These are phyloP conservation scores for Eubasilissa regina DNA, from an alignment of 1,140 invertebrate genomes.

Conservation along the genomic window DNA sequence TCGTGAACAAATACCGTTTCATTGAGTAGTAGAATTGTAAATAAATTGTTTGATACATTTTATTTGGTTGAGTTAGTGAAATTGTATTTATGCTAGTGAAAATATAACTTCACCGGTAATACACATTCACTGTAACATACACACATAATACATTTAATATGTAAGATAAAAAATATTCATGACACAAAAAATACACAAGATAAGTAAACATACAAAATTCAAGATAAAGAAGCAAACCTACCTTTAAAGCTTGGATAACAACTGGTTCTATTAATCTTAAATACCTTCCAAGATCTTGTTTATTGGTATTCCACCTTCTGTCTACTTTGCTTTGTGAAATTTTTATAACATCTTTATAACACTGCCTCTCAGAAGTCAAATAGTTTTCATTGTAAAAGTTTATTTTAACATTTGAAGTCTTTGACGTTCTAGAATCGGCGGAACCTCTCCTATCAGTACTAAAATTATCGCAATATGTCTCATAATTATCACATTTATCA, in stretches of 20 bases:
- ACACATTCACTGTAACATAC: too few relatives aligned
- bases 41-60: too few relatives aligned
- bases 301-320: slow-evolving; percentile 73
- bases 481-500: slow-evolving; percentile 23
- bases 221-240: too few relatives aligned
- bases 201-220: too few relatives aligned
- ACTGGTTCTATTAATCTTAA: slow-evolving; percentile 92
- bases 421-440: slow-evolving; percentile 5
- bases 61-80: too few relatives aligned
- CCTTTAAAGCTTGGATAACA: slow-evolving; percentile 88
- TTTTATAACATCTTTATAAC: slow-evolving; percentile 67
- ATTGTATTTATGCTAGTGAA: too few relatives aligned
- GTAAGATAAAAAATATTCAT: too few relatives aligned
- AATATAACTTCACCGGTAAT: too few relatives aligned
- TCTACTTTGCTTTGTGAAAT: slow-evolving; percentile 68
- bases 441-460: slow-evolving; percentile 9
- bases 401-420: neutral
- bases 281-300: slow-evolving; percentile 82
- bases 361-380: slow-evolving; percentile 62
- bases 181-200: too few relatives aligned
- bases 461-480: neutral
- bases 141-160: too few relatives aligned
- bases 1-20: too few relatives aligned
- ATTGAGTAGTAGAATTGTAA: too few relatives aligned
- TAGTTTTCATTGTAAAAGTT: slow-evolving; percentile 18